Conservation (phyloP, 1,140 invertebrate species). For the Caerostris extrusa region DNA sequence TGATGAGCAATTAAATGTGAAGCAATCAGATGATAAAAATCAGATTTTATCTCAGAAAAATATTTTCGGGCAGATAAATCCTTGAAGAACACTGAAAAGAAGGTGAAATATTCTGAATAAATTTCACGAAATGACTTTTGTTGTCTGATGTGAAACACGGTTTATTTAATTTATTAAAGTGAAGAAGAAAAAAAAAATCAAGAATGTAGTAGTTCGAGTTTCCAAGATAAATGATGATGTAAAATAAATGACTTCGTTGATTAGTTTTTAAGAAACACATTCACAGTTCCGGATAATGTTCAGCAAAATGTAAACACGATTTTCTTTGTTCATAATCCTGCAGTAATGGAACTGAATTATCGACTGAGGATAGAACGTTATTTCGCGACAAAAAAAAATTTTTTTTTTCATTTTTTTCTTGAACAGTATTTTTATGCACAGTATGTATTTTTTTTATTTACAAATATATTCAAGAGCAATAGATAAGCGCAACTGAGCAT, state of each 20-base stretch:
- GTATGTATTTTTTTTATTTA: too few relatives aligned
- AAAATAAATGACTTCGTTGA: conserved; percentile 6
- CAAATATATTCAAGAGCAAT: too few relatives aligned
- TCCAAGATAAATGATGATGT: conserved; percentile 28
- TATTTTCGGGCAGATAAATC: too few relatives aligned
- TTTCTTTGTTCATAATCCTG: not conserved
- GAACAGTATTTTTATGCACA: too few relatives aligned
- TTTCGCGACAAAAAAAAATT: too few relatives aligned
- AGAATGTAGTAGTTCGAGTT: not conserved
- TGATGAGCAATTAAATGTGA: too few relatives aligned
- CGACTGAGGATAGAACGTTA: not conserved
- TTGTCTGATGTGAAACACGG: not conserved
- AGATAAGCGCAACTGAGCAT: too few relatives aligned
- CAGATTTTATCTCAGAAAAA: too few relatives aligned
- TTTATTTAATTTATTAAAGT: not conserved
- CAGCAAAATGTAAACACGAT: not conserved
- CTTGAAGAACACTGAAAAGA: not conserved
- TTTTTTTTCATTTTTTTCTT: too few relatives aligned
- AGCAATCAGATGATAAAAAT: too few relatives aligned
- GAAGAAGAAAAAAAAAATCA: not conserved
- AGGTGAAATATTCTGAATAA: not conserved
- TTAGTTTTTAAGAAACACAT: conserved; percentile 7
- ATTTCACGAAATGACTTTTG: not conserved
- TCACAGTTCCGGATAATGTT: not conserved
- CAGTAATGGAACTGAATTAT: not conserved